Base-by-base conservation (phyloP, 1,140 invertebrate species). In the Lordiphosa stackelbergi region DNA sequence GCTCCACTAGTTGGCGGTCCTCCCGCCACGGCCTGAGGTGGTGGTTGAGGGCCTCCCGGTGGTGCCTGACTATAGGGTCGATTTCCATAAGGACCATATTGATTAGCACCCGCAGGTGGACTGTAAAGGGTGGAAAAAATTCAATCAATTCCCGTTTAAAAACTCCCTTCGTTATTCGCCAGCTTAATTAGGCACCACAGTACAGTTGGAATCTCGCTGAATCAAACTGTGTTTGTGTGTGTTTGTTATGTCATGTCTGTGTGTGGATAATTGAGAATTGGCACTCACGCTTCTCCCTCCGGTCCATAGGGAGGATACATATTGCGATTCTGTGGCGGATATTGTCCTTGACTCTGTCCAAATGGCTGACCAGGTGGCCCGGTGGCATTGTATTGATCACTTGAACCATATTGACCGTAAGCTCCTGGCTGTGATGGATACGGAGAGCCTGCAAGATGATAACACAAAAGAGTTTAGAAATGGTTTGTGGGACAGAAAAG, bases 291-390 rank as follows among this genome's bases (percentile, higher is more conserved):
- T 87, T 86, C 72, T 85, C 73, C 63, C 72, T 94, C 93, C 28
- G 92, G 90, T 59, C 92, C 92, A 78, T 95, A 95, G 65, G 93
- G 91, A 84, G 92, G 92, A 88, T 93, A 93, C 68, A 93, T 92
- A 69, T 91, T 91, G 89, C 92, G 90, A 87, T 91, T 91, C 61
- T 91, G 92, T 52, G 91, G 91, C 72, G 90, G 92, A 91, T 91
- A 94, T 91, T 88, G 90, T 91, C 89, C 90, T 88, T 73, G 90
- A 90, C 84, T 89, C 60, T 91, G 88, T 75, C 91, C 90, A 88
- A 90, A 90, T 36, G 78, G 72, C 72, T 90, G 89, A 38, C 89
- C 88, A 41, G 89, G 88, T 43, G 89, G 88, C 24, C 86, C 88
- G 48, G 83, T 83, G 12, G 88, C 79, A 65, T 88, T 89, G 75